These are phyloP conservation scores for Druon quercuslanigerum DNA, from an alignment of 1,140 invertebrate genomes.

Conservation along the genomic window DNA sequence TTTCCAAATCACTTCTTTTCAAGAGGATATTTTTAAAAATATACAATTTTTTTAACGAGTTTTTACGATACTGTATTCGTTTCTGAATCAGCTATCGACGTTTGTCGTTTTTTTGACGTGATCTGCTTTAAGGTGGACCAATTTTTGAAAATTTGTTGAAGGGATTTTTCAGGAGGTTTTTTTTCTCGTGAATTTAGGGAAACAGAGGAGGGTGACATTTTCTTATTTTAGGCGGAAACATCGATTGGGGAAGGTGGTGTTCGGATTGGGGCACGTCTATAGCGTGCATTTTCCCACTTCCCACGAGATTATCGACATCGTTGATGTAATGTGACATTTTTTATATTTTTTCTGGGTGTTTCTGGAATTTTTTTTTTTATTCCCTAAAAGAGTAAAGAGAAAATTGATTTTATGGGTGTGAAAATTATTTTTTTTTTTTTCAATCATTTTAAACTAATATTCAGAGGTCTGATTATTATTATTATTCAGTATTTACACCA, in stretches of 20 bases:
- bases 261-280: conserved; percentile 21
- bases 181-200: neutral
- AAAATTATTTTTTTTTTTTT: too few relatives aligned
- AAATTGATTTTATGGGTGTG: too few relatives aligned
- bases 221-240: conserved; percentile 10
- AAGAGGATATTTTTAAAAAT: neutral
- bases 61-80: neutral
- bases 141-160: neutral
- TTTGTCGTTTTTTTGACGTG: conserved; percentile 18
- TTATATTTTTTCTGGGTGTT: neutral
- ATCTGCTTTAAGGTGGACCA: neutral
- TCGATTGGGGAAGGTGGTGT: conserved; percentile 23
- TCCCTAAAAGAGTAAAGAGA: too few relatives aligned
- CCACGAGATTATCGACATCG: conserved; percentile 5
- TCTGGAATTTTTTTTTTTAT: too few relatives aligned
- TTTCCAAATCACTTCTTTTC: neutral
- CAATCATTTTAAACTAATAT: too few relatives aligned
- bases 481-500: too few relatives aligned
- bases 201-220: neutral
- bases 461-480: too few relatives aligned
- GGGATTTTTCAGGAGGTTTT: neutral
- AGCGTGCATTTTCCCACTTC: conserved; percentile 26
- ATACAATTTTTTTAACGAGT: neutral
- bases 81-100: neutral
- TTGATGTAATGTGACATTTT: neutral